Evolutionary conservation across 2,888 invertebrate species (phyloP).

Genomic region (Meiosimyza decipiens): DNA sequence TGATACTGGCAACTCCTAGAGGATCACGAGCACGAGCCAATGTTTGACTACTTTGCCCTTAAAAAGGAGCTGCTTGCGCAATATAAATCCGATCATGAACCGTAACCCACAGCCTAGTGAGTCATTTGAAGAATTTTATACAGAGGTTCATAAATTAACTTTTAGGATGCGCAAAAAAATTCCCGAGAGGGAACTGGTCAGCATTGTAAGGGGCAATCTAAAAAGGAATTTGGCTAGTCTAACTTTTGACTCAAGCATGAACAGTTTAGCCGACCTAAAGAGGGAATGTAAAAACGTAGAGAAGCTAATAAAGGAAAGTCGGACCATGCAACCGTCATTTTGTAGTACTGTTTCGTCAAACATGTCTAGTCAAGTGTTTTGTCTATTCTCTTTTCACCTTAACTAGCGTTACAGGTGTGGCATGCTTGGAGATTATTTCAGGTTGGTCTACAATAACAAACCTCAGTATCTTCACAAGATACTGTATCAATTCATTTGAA

Average conservation of each 20-base stretch:
- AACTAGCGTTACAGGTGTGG: neutral
- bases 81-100: constrained; percentile 24
- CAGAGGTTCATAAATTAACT: constrained; percentile 28
- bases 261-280: neutral
- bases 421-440: constrained; percentile 2
- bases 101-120: constrained; percentile 24
- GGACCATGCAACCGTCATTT: too few species aligned
- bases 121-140: constrained; percentile 33
- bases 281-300: neutral
- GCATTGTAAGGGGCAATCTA: neutral
- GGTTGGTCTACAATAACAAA: too few species aligned
- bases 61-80: constrained; percentile 17
- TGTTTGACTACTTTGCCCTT: constrained; percentile 25
- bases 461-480: too few species aligned
- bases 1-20: constrained; percentile 39
- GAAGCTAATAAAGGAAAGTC: neutral
- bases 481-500: too few species aligned
- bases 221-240: neutral
- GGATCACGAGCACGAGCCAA: constrained; percentile 17
- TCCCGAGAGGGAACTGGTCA: constrained; percentile 18
- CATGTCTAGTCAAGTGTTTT: neutral
- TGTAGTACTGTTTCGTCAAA: too few species aligned
- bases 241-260: neutral
- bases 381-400: neutral
- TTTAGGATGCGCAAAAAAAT: constrained; percentile 25